These are phyloP conservation scores for Pseudococcus viburni DNA, from an alignment of 2,888 invertebrate species.

Conservation along the genomic window DNA sequence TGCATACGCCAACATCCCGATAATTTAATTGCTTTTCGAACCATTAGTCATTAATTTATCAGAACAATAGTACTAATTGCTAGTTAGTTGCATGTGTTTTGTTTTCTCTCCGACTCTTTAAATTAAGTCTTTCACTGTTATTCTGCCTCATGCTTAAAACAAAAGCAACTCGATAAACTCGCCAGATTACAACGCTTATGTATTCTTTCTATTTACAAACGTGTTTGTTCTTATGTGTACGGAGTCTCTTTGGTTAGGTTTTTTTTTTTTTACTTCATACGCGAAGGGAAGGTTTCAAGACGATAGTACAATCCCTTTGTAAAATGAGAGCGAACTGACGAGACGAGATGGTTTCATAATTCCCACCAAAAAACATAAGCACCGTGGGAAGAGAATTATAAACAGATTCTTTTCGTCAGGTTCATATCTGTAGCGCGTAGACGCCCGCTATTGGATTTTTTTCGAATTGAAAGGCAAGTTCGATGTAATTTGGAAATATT, in stretches of 20 bases:
- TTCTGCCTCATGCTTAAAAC: background rate
- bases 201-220: conserved; percentile 53
- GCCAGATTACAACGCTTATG: conserved; percentile 28
- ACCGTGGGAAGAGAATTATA: conserved; percentile 56
- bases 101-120: background rate
- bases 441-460: conserved; percentile 1
- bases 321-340: conserved; percentile 30
- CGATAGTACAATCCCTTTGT: conserved; percentile 55
- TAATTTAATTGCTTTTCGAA: conserved; percentile 32
- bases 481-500: background rate
- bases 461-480: background rate
- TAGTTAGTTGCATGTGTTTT: background rate
- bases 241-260: background rate
- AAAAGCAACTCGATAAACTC: conserved; percentile 36
- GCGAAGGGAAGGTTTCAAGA: conserved; percentile 42
- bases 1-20: conserved; percentile 3
- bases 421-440: background rate
- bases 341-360: conserved; percentile 55
- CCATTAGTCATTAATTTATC: conserved; percentile 22
- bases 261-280: background rate
- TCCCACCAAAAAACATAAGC: conserved; percentile 55
- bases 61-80: conserved; percentile 32
- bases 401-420: conserved; percentile 56
- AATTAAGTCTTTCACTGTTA: conserved; percentile 3
- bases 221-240: conserved; percentile 17